Evolutionary conservation across 2,113 vertebrate species (phyloP).

Genomic region (Triplophysa siluroides): DNA sequence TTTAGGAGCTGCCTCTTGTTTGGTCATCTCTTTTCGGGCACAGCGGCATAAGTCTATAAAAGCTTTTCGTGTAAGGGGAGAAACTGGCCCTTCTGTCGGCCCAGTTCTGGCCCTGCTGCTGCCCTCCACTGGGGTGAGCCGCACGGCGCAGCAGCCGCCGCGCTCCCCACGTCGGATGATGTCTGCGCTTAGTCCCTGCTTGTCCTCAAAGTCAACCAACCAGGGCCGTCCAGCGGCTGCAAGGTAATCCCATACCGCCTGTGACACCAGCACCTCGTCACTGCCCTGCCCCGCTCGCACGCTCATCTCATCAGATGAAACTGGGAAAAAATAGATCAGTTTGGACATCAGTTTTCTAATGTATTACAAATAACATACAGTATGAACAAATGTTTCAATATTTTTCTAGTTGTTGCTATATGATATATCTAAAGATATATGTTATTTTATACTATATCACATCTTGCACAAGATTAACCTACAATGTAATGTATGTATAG

Average conservation of each 20-base stretch:
- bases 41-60: conserved; percentile 84
- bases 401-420: too few species aligned
- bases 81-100: conserved; percentile 76
- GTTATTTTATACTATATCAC: too few species aligned
- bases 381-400: too few species aligned
- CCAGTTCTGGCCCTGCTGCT: conserved; percentile 71
- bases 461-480: too few species aligned
- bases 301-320: conserved; percentile 81
- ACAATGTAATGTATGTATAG: too few species aligned
- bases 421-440: too few species aligned
- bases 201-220: conserved; percentile 88
- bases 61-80: conserved; percentile 79
- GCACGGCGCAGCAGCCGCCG: conserved; percentile 89
- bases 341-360: not conserved
- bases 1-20: conserved; percentile 80
- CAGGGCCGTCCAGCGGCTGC: conserved; percentile 84
- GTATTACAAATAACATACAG: too few species aligned
- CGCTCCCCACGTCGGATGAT: conserved; percentile 88
- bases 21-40: conserved; percentile 84
- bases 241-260: conserved; percentile 92
- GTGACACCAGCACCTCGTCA: conserved; percentile 89
- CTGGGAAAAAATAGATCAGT: conserved; percentile 60
- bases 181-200: conserved; percentile 85
- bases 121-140: conserved; percentile 81
- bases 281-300: conserved; percentile 83